These are phyloP conservation scores for Camponotus floridanus DNA, from an alignment of 1,140 invertebrate species.

Conservation along the genomic window DNA sequence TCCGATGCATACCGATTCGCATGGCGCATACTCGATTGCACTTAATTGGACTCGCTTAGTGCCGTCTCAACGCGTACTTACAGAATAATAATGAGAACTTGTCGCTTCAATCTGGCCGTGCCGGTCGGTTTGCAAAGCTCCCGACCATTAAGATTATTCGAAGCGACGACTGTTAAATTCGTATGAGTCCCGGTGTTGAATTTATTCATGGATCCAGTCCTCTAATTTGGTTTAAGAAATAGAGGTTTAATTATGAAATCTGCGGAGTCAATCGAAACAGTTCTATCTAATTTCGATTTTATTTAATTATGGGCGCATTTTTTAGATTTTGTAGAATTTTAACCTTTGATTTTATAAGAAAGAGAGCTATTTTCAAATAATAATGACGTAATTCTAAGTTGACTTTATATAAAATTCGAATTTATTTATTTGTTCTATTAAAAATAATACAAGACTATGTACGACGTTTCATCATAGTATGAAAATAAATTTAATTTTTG, in stretches of 20 bases:
- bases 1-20: slow-evolving; percentile 75
- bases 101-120: slow-evolving; percentile 43
- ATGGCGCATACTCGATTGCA: slow-evolving; percentile 81
- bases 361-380: background rate
- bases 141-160: slow-evolving; percentile 47
- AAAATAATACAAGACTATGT: too few species aligned
- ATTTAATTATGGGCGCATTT: slow-evolving; percentile 20
- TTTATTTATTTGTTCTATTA: background rate
- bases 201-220: slow-evolving; percentile 63
- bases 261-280: slow-evolving; percentile 6
- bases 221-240: slow-evolving; percentile 42
- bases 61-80: slow-evolving; percentile 71
- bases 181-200: slow-evolving; percentile 60
- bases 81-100: slow-evolving; percentile 79
- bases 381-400: background rate
- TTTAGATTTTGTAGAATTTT: background rate
- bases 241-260: slow-evolving; percentile 50
- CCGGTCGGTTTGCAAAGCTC: slow-evolving; percentile 18
- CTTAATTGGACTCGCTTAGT: slow-evolving; percentile 82
- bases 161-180: slow-evolving; percentile 60
- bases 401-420: background rate
- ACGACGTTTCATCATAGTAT: background rate
- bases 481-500: slow-evolving; percentile 19
- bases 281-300: slow-evolving; percentile 28
- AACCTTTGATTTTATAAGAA: background rate